Evolutionary conservation across 2,797 vertebrate species (phyloP), one percentile per base, ranked within the genome.

Genomic region (Microctenopoma steveboyesi): DNA sequence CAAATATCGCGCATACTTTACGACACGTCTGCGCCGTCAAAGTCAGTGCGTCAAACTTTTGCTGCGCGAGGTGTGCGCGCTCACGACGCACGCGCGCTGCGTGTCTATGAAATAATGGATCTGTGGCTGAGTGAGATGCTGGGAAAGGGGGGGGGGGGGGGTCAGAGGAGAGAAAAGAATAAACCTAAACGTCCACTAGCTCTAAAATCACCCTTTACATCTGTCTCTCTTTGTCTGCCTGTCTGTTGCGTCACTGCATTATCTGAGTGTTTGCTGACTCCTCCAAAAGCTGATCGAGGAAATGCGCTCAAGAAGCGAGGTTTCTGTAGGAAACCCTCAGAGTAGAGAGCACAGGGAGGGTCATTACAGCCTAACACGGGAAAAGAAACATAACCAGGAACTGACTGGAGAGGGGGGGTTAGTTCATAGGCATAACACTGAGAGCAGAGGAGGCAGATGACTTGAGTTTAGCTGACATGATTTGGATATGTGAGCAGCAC

Each of bases 1-100:
- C 30, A 88, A 72, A 92, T 91, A 68, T 49, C 64, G 57, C 47
- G 81, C 80, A 88, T 91, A 85, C 61, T 86, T 89, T 16, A 5
- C 47, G 68, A 61, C 46, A 57, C 46, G 70, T 72, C 70, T 60
- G 53, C 40, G 49, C 54, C 9, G 2, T 28, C 33, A 42, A 68
- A 72, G 72, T 74, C 66, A 0, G 70, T 52, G 74, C 79, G 72
- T 73, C 76, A 82, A 81, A 86, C 27, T 88, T 80, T 72, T 30
- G 64, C 60, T 71, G 73, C 58, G 22, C 48, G 56, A 55, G 27
- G 14, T 42, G 51, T 14, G 73, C 73, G 78, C 79, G 77, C 56
- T 59, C 79, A 42, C 46, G 45, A 4, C 5, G 22, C 9, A 62
- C n/a, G 46, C 30, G 65, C 7, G 27, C 25, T 4, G 27, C 25